Conservation (phyloP, 92 coral and sea anemone species). For the Nematostella vectensis region DNA sequence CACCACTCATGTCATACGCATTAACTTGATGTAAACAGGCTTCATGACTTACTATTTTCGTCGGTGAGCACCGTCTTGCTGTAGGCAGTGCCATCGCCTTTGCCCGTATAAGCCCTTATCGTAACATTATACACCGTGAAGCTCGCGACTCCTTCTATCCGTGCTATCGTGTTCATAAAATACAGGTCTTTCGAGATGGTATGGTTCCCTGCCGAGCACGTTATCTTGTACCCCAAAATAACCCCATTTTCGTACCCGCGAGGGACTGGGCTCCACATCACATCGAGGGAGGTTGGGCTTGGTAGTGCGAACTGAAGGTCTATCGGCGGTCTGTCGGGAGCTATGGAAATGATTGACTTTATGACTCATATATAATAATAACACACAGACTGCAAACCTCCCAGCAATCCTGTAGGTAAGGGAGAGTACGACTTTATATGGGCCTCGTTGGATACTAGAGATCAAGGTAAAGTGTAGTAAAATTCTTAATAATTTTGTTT, state of each 20-base stretch:
- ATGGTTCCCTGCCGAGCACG: conserved; percentile 7
- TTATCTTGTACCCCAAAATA: conserved; percentile 50
- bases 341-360: background rate
- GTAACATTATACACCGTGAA: conserved; percentile 28
- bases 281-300: conserved; percentile 7
- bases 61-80: conserved; percentile 33
- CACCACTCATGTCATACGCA: conserved; percentile 19
- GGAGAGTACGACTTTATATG: no score
- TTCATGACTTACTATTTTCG: conserved; percentile 77
- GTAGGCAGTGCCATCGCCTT: conserved; percentile 46
- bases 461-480: no score
- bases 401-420: background rate
- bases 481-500: no score
- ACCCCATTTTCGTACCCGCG: conserved; percentile 54
- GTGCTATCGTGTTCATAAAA: conserved; percentile 9
- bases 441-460: no score
- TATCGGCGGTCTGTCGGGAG: conserved; percentile 14
- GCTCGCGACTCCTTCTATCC: conserved; percentile 39
- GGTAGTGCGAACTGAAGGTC: conserved; percentile 2
- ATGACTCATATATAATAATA: background rate
- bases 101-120: conserved; percentile 44
- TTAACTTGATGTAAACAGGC: conserved; percentile 18
- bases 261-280: conserved; percentile 31
- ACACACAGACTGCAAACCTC: background rate
- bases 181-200: conserved; percentile 5